phyloP scores from a whole-genome alignment of 2,797 vertebrate genomes.

The Oreochromis mossambicus region DNA sequence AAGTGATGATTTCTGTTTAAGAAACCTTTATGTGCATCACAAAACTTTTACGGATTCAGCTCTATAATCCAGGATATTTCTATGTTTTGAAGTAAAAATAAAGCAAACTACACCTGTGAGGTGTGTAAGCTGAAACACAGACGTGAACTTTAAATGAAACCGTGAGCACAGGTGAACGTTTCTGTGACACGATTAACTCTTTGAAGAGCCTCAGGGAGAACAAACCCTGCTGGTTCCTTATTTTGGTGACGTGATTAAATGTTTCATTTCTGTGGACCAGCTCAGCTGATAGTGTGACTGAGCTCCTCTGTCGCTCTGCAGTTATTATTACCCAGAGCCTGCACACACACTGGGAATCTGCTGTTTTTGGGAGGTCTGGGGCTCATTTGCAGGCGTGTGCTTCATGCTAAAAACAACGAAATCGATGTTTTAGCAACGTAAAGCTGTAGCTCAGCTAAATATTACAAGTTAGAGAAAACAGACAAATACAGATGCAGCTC shows the following conservation, averaged over 20 bases:
- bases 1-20: neutral
- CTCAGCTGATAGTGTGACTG: neutral
- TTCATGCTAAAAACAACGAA: neutral
- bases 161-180: neutral
- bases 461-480: accelerated
- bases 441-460: neutral
- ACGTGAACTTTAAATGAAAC: neutral
- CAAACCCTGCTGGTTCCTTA: accelerated
- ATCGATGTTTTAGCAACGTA: accelerated
- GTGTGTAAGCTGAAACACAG: neutral
- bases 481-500: neutral
- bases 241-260: neutral
- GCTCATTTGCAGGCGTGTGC: neutral
- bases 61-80: neutral
- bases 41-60: neutral
- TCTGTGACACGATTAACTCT: neutral
- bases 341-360: neutral
- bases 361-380: neutral
- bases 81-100: neutral
- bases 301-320: neutral
- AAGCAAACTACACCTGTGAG: neutral
- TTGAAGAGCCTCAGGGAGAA: neutral
- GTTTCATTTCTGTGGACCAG: neutral
- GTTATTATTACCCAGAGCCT: neutral
- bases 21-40: neutral